These are phyloP conservation scores for Lucinisca nassula DNA, from an alignment of 2,888 invertebrate genomes.

Conservation along the genomic window DNA sequence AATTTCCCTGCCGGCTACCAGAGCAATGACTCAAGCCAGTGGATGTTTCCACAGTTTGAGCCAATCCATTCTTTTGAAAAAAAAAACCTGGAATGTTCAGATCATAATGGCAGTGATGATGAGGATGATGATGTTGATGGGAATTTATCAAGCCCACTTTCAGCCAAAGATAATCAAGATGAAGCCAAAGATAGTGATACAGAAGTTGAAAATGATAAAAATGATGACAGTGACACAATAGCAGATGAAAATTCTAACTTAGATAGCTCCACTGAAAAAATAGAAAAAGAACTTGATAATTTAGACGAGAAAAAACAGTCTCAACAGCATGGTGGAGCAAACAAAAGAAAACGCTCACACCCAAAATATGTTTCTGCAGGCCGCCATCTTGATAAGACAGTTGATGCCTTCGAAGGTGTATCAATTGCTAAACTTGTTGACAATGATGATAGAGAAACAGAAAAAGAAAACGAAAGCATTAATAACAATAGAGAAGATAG, in stretches of 20 bases:
- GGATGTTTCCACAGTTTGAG: constrained; percentile 87
- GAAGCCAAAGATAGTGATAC: constrained; percentile 58
- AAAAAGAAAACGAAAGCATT: constrained; percentile 74
- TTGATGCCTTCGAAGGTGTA: constrained; percentile 39
- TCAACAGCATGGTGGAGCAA: constrained; percentile 77
- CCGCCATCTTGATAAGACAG: constrained; percentile 85
- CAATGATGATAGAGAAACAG: constrained; percentile 58
- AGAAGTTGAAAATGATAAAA: constrained; percentile 53
- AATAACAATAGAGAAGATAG: constrained; percentile 21
- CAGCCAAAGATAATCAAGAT: constrained; percentile 61
- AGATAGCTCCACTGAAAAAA: constrained; percentile 54
- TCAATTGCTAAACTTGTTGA: constrained; percentile 29
- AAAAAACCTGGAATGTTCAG: neutral
- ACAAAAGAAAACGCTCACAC: constrained; percentile 95
- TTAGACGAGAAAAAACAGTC: constrained; percentile 43
- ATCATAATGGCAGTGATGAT: constrained; percentile 48
- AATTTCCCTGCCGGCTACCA: constrained; percentile 69
- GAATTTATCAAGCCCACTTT: constrained; percentile 52
- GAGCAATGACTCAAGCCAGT: constrained; percentile 79
- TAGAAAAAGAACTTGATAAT: constrained; percentile 50
- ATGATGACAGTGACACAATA: constrained; percentile 44
- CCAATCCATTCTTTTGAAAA: constrained; percentile 64
- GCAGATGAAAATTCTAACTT: constrained; percentile 66
- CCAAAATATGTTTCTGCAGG: constrained; percentile 99
- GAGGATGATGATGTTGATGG: constrained; percentile 57